Evolutionary conservation across 1,140 invertebrate genomes (phyloP), one percentile per base, ranked within the genome.

Genomic region (Hyles vespertilio): DNA sequence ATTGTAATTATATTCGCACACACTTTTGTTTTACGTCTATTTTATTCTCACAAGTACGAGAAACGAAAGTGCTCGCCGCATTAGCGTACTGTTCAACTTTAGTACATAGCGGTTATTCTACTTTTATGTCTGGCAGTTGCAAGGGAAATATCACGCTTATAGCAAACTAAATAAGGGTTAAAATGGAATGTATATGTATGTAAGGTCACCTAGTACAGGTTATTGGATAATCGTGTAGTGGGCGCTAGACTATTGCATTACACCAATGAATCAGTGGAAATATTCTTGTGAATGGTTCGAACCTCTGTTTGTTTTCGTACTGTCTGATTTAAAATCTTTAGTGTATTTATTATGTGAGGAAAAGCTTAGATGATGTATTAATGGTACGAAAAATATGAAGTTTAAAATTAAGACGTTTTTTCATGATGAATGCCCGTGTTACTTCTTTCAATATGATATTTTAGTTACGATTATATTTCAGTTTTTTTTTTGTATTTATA

Each of bases 181-280:
- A 40, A 60, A 32, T 56, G 3, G 22, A 33, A 8, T 58, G 56
- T 53, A 10, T 45, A 48, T 10, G 12, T 32, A 58, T 51, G 50
- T 55, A 56, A 63, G 56, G 61, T 63, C 58, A 51, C 8, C 40
- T 54, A 44, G 32, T 12, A 8, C 36, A 44, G 43, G 9, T 67
- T 63, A 70, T 70, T 67, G 62, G 59, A 70, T 70, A 73, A 70
- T 66, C 51, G 47, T 44, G 47, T 54, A 49, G 70, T 73, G 65
- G 70, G 70, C 65, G 65, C 43, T 62, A 66, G 64, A 67, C 47
- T 40, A 44, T 63, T 58, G 59, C 49, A 47, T 61, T 62, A 58
- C 46, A 59, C 51, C 59, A 51, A n/a, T 56, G 56, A 51, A 60
- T 60, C 22, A 54, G 43, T 54, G 22, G 11, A 34, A 11, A 54